Evolutionary conservation across 1,140 invertebrate species (phyloP).

Genomic region (Dreissena rostriformis): DNA sequence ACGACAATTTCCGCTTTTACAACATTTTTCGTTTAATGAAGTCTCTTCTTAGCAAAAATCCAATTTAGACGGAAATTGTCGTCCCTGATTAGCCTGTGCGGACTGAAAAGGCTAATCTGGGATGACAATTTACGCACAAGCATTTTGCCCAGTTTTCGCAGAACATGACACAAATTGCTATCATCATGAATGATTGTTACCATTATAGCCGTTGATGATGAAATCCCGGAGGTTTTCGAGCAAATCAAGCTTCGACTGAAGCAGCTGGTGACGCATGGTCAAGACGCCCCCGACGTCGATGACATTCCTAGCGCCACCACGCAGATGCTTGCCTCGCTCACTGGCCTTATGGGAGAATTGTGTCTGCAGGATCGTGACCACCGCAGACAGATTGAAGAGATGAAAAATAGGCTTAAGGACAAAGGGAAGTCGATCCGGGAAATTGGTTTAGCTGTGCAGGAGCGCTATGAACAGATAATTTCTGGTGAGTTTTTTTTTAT

Average conservation of each 20-base stretch:
- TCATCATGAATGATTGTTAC: too few relatives aligned
- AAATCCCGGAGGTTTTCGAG: conserved; percentile 65
- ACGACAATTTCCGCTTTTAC: too few relatives aligned
- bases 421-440: conserved; percentile 65
- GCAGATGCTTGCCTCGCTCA: conserved; percentile 51
- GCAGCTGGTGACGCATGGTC: conserved; percentile 60
- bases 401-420: conserved; percentile 53
- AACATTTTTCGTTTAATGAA: too few relatives aligned
- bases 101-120: too few relatives aligned
- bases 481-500: conserved; percentile 55
- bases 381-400: conserved; percentile 46
- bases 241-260: conserved; percentile 64
- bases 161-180: too few relatives aligned
- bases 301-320: conserved; percentile 40
- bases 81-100: too few relatives aligned
- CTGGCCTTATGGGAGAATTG: conserved; percentile 68
- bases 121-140: too few relatives aligned
- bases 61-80: too few relatives aligned
- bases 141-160: too few relatives aligned
- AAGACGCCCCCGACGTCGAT: conserved; percentile 22
- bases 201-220: conserved; percentile 63
- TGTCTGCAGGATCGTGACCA: conserved; percentile 45
- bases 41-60: too few relatives aligned
- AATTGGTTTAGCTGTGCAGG: conserved; percentile 59
- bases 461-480: conserved; percentile 61